These are phyloP conservation scores for Chrysocyon brachyurus DNA, from an alignment of 2,797 vertebrate species.

Conservation along the genomic window DNA sequence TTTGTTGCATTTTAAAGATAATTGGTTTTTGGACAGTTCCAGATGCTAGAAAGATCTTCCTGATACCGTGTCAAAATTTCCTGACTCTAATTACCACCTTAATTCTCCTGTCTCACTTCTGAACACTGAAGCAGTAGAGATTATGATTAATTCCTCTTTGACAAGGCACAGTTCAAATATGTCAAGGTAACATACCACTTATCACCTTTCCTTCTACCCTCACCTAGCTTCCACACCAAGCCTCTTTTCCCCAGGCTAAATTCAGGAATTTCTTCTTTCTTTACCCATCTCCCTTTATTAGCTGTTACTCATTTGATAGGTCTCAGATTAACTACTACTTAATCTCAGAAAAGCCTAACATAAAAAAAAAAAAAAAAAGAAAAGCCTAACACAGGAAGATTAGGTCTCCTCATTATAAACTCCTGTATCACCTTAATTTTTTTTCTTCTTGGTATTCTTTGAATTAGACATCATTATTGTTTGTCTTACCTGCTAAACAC, in stretches of 20 bases:
- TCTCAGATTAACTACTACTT: background rate
- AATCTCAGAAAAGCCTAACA: background rate
- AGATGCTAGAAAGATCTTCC: background rate
- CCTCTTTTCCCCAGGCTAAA: background rate
- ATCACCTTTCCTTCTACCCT: background rate
- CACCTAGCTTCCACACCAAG: background rate
- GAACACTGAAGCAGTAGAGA: conserved; percentile 9
- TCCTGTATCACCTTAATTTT: background rate
- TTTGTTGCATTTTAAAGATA: background rate
- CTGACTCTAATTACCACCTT: background rate
- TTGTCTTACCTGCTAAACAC: background rate
- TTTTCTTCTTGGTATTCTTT: background rate
- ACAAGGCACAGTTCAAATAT: background rate
- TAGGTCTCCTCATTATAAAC: background rate
- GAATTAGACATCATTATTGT: background rate
- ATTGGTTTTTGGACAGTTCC: background rate
- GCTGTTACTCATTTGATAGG: background rate
- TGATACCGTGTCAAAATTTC: background rate
- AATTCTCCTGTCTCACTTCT: background rate
- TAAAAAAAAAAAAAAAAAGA: background rate
- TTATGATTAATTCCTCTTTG: background rate
- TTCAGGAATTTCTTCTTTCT: background rate
- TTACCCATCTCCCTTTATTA: background rate
- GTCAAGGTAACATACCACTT: background rate
- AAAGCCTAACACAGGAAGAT: background rate